A percentile compares a stretch with the other conserved stretches of the same genome.
Conservation (phyloP, 1,140 invertebrate genomes). For the Drosophila repleta region DNA sequence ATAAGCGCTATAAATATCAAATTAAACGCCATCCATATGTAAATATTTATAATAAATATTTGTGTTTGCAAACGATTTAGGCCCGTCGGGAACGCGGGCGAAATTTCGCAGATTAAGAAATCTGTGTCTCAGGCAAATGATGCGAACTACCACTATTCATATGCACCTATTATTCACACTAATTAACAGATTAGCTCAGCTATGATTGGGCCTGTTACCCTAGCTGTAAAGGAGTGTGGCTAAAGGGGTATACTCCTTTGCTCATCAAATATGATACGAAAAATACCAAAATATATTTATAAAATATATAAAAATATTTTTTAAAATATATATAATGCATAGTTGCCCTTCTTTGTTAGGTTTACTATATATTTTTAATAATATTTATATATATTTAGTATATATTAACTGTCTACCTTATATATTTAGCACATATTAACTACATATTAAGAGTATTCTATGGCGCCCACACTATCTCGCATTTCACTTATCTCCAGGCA, state of each 20-base stretch:
- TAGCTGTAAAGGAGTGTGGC: not conserved
- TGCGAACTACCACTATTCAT: too few relatives aligned
- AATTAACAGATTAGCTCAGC: constrained; percentile 8
- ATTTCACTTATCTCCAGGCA: constrained; percentile 20
- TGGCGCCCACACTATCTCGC: not conserved
- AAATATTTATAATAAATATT: constrained; percentile 50
- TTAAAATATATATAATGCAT: too few relatives aligned
- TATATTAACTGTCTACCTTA: not conserved
- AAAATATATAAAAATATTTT: too few relatives aligned
- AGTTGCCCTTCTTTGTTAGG: too few relatives aligned
- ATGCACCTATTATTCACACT: constrained; percentile 6
- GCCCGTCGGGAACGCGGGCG: not conserved
- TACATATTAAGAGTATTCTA: not conserved
- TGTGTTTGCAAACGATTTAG: constrained; percentile 28
- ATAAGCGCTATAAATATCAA: constrained; percentile 80
- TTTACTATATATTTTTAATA: too few relatives aligned
- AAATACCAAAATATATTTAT: too few relatives aligned
- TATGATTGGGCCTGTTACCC: constrained; percentile 4
- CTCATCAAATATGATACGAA: too few relatives aligned
- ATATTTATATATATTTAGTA: not conserved
- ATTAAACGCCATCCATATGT: constrained; percentile 64
- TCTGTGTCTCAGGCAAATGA: too few relatives aligned
- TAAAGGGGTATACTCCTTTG: too few relatives aligned
- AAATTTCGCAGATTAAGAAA: not conserved
- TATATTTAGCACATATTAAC: not conserved